A percentile compares a stretch with the other conserved stretches of the same genome.
phyloP scores from a whole-genome alignment of 2,113 vertebrate species.

The Hassar affinis region DNA sequence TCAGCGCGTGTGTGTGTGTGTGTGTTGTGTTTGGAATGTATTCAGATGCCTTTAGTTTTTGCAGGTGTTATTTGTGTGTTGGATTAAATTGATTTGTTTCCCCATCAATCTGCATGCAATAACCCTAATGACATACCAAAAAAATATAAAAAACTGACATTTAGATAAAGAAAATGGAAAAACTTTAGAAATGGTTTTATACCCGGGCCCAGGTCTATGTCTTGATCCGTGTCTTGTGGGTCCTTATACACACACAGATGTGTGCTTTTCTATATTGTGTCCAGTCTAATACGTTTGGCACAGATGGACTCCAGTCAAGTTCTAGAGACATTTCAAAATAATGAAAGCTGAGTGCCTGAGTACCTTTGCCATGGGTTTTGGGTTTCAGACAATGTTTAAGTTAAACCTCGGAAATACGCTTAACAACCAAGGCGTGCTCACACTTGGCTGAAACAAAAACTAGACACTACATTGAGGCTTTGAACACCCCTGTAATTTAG shows the following conservation, averaged over 20 bases:
- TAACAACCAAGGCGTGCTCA: neutral
- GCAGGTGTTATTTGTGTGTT: neutral
- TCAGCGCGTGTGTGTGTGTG: neutral
- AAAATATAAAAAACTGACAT: neutral
- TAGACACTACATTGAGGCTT: neutral
- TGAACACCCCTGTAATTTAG: neutral
- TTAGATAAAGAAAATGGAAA: neutral
- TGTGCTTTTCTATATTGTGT: neutral
- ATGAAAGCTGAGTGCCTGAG: neutral
- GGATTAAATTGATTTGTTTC: neutral
- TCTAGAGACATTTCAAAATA: neutral
- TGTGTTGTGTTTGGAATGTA: neutral
- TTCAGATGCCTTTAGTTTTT: neutral
- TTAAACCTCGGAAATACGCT: neutral
- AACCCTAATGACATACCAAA: neutral
- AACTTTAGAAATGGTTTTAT: too few species aligned
- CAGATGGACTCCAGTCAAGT: neutral
- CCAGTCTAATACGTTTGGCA: neutral
- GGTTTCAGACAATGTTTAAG: neutral
- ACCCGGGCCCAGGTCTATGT: neutral
- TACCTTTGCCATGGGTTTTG: neutral
- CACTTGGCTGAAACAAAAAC: neutral
- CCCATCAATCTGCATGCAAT: neutral
- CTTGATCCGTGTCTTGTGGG: neutral
- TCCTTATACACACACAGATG: neutral